Percentiles rank a stretch among this genome's conserved stretches.
These are phyloP conservation scores for Drosophila pseudotalamancana DNA, from an alignment of 2,888 invertebrate genomes.

Conservation along the genomic window DNA sequence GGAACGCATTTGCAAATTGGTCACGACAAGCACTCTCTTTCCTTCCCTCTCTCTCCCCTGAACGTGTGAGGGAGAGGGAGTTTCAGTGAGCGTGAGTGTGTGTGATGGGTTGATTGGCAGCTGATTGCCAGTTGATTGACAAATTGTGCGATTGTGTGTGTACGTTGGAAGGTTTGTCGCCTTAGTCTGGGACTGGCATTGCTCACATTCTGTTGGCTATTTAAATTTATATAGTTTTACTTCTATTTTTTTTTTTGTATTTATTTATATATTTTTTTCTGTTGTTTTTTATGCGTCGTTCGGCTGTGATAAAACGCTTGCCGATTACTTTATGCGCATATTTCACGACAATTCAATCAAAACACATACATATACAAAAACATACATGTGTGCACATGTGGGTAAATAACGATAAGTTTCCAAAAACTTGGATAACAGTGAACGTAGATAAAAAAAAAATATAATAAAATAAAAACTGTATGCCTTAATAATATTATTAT, in stretches of 20 bases:
- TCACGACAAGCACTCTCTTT: conserved; percentile 28
- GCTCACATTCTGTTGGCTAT: conserved; percentile 28
- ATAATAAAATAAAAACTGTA: conserved; percentile 23
- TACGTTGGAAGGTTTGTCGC: conserved; percentile 35
- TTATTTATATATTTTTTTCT: conserved; percentile 6
- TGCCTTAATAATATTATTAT: conserved; percentile 42
- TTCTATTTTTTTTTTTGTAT: conserved; percentile 5
- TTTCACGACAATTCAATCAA: conserved; percentile 55
- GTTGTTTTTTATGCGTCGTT: conserved; percentile 10
- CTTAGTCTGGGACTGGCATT: conserved; percentile 34
- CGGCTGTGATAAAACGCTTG: conserved; percentile 47
- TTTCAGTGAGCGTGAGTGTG: background rate
- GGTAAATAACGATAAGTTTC: conserved; percentile 49
- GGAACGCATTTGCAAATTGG: conserved; percentile 57
- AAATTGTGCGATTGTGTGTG: conserved; percentile 47
- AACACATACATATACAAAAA: conserved; percentile 6
- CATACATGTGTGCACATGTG: conserved; percentile 1
- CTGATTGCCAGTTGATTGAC: conserved; percentile 70
- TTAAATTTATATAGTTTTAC: conserved; percentile 15
- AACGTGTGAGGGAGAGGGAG: conserved; percentile 1
- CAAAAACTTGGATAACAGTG: conserved; percentile 57
- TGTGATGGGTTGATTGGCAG: conserved; percentile 54
- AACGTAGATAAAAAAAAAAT: conserved; percentile 41
- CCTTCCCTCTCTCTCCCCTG: background rate
- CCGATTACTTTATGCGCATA: conserved; percentile 47